A percentile compares a stretch with the other conserved stretches of the same genome.
These are phyloP conservation scores for Microchirus variegatus DNA, from an alignment of 2,797 vertebrate genomes.

Conservation along the genomic window DNA sequence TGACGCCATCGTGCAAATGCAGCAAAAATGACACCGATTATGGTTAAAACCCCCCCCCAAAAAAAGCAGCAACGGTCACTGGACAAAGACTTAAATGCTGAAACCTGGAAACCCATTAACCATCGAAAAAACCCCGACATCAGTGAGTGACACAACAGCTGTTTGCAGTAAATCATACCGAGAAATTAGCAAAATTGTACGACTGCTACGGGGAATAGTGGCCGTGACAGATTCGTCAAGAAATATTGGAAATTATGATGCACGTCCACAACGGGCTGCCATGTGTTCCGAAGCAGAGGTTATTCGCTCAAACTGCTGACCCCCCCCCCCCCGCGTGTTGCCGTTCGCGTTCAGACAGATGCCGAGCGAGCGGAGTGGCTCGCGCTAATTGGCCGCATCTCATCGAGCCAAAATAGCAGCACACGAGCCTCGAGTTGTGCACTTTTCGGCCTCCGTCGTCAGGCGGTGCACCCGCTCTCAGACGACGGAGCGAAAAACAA, in stretches of 20 bases:
- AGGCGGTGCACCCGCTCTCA: neutral
- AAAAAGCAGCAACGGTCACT: neutral
- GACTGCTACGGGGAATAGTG: conserved; percentile 1
- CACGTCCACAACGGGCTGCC: neutral
- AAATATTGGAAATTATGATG: conserved; percentile 11
- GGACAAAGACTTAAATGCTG: too few species aligned
- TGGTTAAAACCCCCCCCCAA: neutral
- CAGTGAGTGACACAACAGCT: conserved; percentile 14
- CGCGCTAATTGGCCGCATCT: conserved; percentile 59
- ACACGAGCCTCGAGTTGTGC: conserved; percentile 18
- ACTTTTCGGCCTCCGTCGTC: conserved; percentile 12
- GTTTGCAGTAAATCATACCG: conserved; percentile 11
- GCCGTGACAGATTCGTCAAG: conserved; percentile 11
- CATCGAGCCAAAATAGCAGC: conserved; percentile 47
- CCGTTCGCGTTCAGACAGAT: conserved; percentile 34
- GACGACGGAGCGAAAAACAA: conserved; percentile 10
- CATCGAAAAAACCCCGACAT: too few species aligned
- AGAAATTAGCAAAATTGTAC: conserved; percentile 21
- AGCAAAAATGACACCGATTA: conserved; percentile 4
- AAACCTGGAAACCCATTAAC: too few species aligned
- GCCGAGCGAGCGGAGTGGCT: conserved; percentile 25
- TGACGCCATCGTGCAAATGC: conserved; percentile 29
- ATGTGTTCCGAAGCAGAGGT: conserved; percentile 19
- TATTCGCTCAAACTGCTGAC: conserved; percentile 31
- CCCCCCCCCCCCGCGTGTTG: conserved; percentile 18